Evolutionary conservation across 2,797 vertebrate species (phyloP).

Genomic region (Xenops minutus): DNA sequence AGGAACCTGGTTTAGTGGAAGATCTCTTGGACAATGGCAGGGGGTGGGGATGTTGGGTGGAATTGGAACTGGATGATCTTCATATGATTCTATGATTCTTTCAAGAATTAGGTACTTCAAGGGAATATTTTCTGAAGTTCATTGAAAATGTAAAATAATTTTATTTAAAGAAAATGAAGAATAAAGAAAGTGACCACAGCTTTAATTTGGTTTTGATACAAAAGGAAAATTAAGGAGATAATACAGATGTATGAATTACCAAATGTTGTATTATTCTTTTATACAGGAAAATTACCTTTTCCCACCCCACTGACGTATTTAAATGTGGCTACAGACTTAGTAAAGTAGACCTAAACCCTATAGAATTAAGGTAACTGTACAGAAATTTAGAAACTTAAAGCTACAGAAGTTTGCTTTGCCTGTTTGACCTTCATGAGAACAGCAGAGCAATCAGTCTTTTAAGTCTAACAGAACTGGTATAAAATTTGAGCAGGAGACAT

Average conservation of each 20-base stretch:
- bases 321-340: background rate
- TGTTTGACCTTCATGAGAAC: slow-evolving; percentile 26
- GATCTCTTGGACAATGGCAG: too few relatives aligned
- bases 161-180: background rate
- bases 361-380: background rate
- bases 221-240: background rate
- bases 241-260: background rate
- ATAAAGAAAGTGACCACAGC: background rate
- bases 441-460: slow-evolving; percentile 14
- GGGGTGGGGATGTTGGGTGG: accelerated
- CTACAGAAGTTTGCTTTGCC: background rate
- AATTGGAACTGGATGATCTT: background rate
- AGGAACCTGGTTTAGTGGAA: background rate
- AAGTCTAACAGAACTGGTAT: slow-evolving; percentile 2
- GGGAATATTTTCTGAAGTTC: background rate
- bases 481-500: slow-evolving; percentile 16
- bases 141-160: background rate
- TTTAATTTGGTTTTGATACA: background rate
- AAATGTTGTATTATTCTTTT: background rate
- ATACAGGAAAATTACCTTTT: background rate
- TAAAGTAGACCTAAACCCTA: background rate
- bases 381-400: background rate
- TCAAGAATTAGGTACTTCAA: background rate
- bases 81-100: background rate
- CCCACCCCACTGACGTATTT: background rate